These are phyloP conservation scores for Acanthosoma haemorrhoidale DNA, from an alignment of 2,888 invertebrate species.

Conservation along the genomic window DNA sequence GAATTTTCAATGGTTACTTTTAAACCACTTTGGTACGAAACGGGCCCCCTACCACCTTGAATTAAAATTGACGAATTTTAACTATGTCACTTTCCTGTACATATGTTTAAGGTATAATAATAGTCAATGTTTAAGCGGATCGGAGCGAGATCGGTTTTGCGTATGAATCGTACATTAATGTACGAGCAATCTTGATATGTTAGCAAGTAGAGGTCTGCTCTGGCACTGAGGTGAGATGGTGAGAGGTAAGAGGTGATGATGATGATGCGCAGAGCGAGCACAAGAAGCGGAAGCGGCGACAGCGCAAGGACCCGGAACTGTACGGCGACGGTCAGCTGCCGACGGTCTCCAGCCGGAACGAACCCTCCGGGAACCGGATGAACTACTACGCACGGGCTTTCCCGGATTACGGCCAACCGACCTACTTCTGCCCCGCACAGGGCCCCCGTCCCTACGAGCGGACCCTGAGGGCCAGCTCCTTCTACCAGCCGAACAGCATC, in stretches of 20 bases:
- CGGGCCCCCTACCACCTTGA: too few species aligned
- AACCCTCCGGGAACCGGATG: slow-evolving; percentile 28
- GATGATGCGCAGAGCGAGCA: slow-evolving; percentile 31
- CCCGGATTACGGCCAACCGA: slow-evolving; percentile 36
- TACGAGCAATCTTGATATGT: too few species aligned
- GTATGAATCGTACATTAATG: too few species aligned
- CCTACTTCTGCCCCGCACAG: slow-evolving; percentile 40
- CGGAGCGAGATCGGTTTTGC: too few species aligned
- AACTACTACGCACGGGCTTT: slow-evolving; percentile 39
- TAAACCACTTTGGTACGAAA: too few species aligned
- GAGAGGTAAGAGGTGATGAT: not conserved
- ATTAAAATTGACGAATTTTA: too few species aligned
- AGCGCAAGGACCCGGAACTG: slow-evolving; percentile 25
- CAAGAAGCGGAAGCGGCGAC: slow-evolving; percentile 35
- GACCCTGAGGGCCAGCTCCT: slow-evolving; percentile 33
- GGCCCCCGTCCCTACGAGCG: slow-evolving; percentile 33
- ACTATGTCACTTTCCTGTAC: too few species aligned
- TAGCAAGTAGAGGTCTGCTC: not conserved
- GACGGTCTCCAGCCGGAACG: slow-evolving; percentile 25
- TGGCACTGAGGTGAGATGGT: not conserved
- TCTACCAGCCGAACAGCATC: slow-evolving; percentile 41
- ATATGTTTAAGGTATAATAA: too few species aligned
- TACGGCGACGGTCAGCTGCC: not conserved
- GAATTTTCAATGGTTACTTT: too few species aligned
- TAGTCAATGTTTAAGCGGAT: too few species aligned